Percentiles rank a stretch among this genome's conserved stretches.
Evolutionary conservation across 2,113 vertebrate genomes (phyloP).

Genomic region (Empidonax alnorum): DNA sequence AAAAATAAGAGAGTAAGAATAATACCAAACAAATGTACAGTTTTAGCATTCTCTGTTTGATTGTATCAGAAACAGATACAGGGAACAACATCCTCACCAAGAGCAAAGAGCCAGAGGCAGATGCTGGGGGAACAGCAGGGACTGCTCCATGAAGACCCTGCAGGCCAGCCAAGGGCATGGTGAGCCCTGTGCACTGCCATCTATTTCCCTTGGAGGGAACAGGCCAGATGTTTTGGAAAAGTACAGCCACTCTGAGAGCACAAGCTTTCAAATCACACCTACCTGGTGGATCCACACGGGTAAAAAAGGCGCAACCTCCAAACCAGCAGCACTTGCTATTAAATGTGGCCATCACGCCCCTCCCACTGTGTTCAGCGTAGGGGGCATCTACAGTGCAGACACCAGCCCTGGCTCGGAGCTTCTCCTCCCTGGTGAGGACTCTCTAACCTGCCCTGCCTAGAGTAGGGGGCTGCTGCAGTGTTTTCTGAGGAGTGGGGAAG

Average conservation of each 20-base stretch:
- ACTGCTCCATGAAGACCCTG: fast-evolving
- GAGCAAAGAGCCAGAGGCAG: neutral
- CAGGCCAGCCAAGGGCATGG: fast-evolving
- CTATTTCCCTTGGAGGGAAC: neutral
- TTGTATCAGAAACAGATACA: neutral
- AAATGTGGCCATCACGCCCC: fast-evolving
- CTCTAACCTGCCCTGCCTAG: neutral
- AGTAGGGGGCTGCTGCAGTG: neutral
- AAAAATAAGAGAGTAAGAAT: neutral
- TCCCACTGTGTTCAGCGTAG: fast-evolving
- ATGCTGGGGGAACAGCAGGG: neutral
- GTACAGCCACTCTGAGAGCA: neutral
- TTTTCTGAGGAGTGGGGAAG: neutral
- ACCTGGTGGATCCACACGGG: neutral
- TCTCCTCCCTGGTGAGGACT: neutral
- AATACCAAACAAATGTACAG: neutral
- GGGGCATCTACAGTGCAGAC: neutral
- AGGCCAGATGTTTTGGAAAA: neutral
- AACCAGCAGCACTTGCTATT: neutral
- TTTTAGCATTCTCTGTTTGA: neutral
- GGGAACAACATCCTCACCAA: neutral
- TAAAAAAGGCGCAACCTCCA: neutral
- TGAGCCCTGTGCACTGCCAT: neutral
- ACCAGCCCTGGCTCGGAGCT: neutral
- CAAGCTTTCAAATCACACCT: neutral